These are phyloP conservation scores for Abscondita cerata DNA, from an alignment of 2,888 invertebrate species.

Conservation along the genomic window DNA sequence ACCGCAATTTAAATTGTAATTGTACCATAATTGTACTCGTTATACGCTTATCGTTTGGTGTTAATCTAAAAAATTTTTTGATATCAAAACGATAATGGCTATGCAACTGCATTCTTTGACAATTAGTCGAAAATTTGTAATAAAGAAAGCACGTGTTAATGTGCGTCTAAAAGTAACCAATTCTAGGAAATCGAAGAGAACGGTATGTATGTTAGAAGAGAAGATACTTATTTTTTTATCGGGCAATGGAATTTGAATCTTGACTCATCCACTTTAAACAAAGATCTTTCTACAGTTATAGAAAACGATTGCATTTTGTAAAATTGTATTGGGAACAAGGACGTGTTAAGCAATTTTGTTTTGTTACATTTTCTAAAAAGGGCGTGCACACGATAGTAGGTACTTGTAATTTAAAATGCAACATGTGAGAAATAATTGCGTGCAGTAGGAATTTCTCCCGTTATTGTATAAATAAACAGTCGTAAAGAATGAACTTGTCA, in stretches of 20 bases:
- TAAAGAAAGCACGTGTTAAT: conserved; percentile 25
- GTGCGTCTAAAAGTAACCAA: conserved; percentile 16
- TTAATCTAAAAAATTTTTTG: too few species aligned
- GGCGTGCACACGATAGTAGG: conserved; percentile 12
- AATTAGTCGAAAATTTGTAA: conserved; percentile 19
- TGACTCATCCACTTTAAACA: too few species aligned
- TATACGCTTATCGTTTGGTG: too few species aligned
- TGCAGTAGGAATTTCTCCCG: conserved; percentile 1
- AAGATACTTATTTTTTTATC: conserved; percentile 14
- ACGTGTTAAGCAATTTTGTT: conserved; percentile 11
- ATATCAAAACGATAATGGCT: too few species aligned
- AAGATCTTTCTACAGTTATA: too few species aligned
- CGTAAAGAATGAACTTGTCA: conserved; percentile 1
- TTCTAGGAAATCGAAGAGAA: conserved; percentile 18
- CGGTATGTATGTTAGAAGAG: conserved; percentile 17
- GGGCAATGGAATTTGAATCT: neutral
- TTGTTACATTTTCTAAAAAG: conserved; percentile 7
- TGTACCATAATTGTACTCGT: too few species aligned
- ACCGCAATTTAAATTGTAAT: too few species aligned
- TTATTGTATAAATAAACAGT: conserved; percentile 8
- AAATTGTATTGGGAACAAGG: conserved; percentile 8
- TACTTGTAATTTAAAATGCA: neutral
- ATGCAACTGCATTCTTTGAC: neutral
- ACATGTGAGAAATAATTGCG: too few species aligned
- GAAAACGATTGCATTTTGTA: too few species aligned